phyloP scores from a whole-genome alignment of 2,797 vertebrate species.

The Coregonus sp. region DNA sequence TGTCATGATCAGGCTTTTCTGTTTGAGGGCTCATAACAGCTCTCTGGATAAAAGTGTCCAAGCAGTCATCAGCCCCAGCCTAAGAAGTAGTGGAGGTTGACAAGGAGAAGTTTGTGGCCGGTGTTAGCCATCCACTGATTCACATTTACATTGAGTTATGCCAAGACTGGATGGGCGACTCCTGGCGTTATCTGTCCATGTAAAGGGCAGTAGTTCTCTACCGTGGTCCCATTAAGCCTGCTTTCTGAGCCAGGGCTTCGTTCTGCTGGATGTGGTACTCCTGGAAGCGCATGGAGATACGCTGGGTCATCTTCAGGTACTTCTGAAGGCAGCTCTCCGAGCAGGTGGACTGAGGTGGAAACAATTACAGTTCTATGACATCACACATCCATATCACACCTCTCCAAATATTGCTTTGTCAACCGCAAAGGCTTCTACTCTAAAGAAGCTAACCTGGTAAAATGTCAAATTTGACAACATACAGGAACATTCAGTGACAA shows the following conservation, averaged over 20 bases:
- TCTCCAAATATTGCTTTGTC: neutral
- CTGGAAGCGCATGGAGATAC: constrained; percentile 98
- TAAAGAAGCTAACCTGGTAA: neutral
- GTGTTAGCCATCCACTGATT: neutral
- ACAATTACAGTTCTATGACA: neutral
- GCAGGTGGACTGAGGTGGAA: constrained; percentile 80
- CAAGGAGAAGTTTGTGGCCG: neutral
- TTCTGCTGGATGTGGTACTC: constrained; percentile 99
- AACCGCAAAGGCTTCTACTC: neutral
- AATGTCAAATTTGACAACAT: neutral
- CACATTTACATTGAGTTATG: constrained; percentile 3
- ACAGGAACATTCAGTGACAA: neutral
- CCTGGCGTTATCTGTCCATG: constrained; percentile 1
- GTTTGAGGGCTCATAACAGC: neutral
- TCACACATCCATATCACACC: neutral
- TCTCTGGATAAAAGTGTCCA: neutral
- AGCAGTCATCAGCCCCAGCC: neutral
- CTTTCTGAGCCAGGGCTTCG: constrained; percentile 94
- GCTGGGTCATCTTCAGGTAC: constrained; percentile 98
- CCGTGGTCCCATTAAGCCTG: constrained; percentile 87
- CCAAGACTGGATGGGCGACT: neutral
- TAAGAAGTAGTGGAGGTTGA: neutral
- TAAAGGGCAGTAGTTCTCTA: constrained; percentile 54
- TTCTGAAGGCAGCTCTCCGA: constrained; percentile 96
- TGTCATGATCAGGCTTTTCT: neutral